Evolutionary conservation across 2,113 vertebrate species (phyloP).

Genomic region (Ailuropoda melanoleuca): DNA sequence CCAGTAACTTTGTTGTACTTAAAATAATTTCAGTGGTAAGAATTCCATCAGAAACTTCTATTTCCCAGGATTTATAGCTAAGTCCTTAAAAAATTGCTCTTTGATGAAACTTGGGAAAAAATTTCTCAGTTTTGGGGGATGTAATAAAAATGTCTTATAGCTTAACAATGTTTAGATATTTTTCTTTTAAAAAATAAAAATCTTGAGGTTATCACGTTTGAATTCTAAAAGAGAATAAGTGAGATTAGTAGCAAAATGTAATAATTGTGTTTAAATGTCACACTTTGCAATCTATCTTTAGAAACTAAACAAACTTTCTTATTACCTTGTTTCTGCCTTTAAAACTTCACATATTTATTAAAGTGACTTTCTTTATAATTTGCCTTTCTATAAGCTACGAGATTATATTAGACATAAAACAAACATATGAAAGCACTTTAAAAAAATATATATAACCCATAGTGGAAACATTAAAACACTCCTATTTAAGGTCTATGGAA

Average conservation of each 20-base stretch:
- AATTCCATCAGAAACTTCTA: constrained; percentile 81
- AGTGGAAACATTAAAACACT: neutral
- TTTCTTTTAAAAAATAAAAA: constrained; percentile 76
- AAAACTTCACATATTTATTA: neutral
- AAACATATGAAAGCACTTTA: neutral
- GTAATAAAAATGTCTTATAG: constrained; percentile 76
- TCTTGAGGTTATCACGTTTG: constrained; percentile 53
- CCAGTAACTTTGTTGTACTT: constrained; percentile 71
- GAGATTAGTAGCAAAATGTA: constrained; percentile 60
- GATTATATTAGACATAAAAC: neutral
- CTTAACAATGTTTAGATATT: constrained; percentile 76
- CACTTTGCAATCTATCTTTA: neutral
- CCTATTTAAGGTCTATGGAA: neutral
- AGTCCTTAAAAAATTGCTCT: constrained; percentile 78
- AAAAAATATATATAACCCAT: neutral
- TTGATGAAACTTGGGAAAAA: constrained; percentile 77
- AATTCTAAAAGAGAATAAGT: constrained; percentile 58
- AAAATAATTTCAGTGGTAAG: constrained; percentile 79
- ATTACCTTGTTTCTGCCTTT: constrained; percentile 31
- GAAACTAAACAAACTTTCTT: neutral
- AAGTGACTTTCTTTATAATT: neutral
- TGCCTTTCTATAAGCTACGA: neutral
- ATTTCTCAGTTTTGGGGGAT: constrained; percentile 76
- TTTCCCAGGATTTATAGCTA: constrained; percentile 82
- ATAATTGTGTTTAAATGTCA: constrained; percentile 49